Base-by-base conservation (phyloP, 2,888 invertebrate species). In the Amiota minor region DNA sequence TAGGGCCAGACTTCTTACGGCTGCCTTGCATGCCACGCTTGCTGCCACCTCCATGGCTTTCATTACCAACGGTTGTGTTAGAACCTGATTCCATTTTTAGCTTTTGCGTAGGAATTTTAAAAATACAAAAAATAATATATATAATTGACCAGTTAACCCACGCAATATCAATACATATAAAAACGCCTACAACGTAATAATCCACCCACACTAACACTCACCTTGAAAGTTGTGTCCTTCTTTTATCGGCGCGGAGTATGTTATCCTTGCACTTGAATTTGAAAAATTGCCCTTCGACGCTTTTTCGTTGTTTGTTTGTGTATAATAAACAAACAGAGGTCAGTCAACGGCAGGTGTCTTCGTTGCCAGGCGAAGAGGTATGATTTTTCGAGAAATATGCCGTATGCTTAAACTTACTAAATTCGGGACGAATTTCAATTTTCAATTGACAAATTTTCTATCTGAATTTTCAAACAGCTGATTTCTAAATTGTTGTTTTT, bases 1-100 rank as follows among this genome's bases (percentile, higher is more conserved):
- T 96, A 0, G 94, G 93, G 0, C 91, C 90, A 2, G 93, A 93
- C 88, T 94, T 94, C 81, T 94, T 94, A 18, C 93, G 91, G 2
- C 6, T 2, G 0, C 88, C 88, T n/a, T 84, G 84, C 10, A 77
- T 79, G 55, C 56, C 72, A 50, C 83, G 81, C 59, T 83, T 85
- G 20, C 35, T 9, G 16, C 46, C 56, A 9, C 16, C 59, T 10
- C n/a, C 20, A 14, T 14, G n/a, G 59, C 61, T 70, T 53, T 11
- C 16, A 50, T 11, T 12, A 0, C 62, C 74, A 59, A 77, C 75
- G 72, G 79, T 77, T 70, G 75, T 73, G 10, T 72, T 77, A 20
- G 82, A 76, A 53, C 80, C 82, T 79, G 84, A 83, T 59, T 75
- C 74, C 55, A 49, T 69, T 46, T 72, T 76, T 74, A 75, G n/a